Evolutionary conservation across 2,113 vertebrate species (phyloP), one percentile per base, ranked within the genome.

Genomic region (Pituophis catenifer): DNA sequence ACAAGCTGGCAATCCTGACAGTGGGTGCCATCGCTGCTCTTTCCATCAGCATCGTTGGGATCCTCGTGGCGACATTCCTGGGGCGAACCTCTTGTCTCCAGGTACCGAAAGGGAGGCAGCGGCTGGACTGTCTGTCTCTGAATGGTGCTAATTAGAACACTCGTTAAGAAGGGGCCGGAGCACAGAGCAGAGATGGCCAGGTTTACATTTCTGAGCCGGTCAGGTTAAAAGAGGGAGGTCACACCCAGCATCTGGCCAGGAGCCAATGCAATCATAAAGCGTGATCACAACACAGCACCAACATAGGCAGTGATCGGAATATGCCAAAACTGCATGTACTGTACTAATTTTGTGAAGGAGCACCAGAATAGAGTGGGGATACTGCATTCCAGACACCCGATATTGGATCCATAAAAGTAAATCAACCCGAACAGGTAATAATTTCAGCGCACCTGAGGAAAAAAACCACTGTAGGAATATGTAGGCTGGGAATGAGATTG

Each of bases 1-100:
- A 86, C 62, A 95, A 87, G n/a, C 93, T 96, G 85, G 89, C 92
- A 8, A 95, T 96, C 87, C 17, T 95, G 93, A 93, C 88, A 1
- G 93, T 59, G 7, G 95, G 95, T 0, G 95, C 94, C 0, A 87
- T 95, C 5, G 54, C 89, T 0, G 90, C 57, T 0, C 87, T 96
- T 3, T 48, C 90, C 4, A 59, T 96, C 92, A 95, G 94, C 44
- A 38, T 96, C 3, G 19, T 94, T 24, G 95, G 95, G 2, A 94
- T 96, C 23, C 94, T 96, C 3, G 38, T 96, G 92, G 95, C 94
- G 1, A 94, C 92, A 0, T 95, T 95, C 89, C 94, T 96, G 3
- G 93, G 94, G 1, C 62, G 93, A 33, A 44, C 90, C 0, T 58
- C 93, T 10, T 96, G 95, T 86, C 10, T n/a, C 53, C 93, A 95